Evolutionary conservation across 1,140 invertebrate genomes (phyloP), one percentile per base, ranked within the genome.

Genomic region (Drosophila oshimai): DNA sequence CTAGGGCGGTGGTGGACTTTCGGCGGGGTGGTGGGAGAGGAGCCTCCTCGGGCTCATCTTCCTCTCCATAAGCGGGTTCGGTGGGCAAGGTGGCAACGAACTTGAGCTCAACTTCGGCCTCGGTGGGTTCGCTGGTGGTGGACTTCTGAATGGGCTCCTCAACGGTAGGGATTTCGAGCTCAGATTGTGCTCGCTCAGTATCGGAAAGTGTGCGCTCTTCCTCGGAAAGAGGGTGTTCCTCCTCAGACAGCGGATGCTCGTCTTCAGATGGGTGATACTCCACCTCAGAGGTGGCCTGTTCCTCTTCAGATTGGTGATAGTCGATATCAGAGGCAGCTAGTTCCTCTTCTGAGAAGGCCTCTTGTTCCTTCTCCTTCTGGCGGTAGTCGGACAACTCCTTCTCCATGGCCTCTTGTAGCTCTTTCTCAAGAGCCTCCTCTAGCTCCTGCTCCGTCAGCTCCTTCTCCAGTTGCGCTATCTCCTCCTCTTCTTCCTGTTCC

Each of bases 11-110:
- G 18, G 87, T 84, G 17, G 86, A 89, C 20, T 72, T 84, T 12
- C 89, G 83, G 12, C 89, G 81, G 24, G 89, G 89, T 33, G 89
- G 89, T 20, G 89, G 89, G 36, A 87, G 31, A 13, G 89, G 89
- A 2, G 36, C 5, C 6, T 60, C 71, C 26, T 58, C 69, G 3
- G 29, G 28, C 3, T 13, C 42, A 1, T 42, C 22, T 26, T 64
- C 54, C 17, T 57, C 62, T 12, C 26, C 50, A 26, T 47, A 57
- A 18, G 84, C 65, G 29, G 60, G 69, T 58, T 88, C 83, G 24
- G 58, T 77, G 51, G 67, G 75, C 42, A 87, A 55, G 26, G 81
- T 73, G 34, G 81, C 57, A 12, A 78, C 75, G 33, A 72, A 70
- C 45, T 81, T 80, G 22, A 62, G 50, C 54, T 41, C 47, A 24